phyloP scores from a whole-genome alignment of 2,797 vertebrate species.

The Sylvilagus floridanus region DNA sequence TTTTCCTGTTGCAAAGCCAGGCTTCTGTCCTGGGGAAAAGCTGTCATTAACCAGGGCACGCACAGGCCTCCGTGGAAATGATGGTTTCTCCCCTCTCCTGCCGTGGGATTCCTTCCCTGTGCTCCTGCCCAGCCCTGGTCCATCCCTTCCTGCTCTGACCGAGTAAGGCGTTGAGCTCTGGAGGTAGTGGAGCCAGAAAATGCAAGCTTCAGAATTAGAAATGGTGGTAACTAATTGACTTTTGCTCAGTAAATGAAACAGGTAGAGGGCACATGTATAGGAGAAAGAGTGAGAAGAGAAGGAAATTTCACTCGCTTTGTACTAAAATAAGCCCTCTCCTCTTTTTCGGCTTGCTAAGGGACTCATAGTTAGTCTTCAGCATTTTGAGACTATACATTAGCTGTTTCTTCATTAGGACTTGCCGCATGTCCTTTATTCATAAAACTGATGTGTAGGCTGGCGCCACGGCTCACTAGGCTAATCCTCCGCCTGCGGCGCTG shows the following conservation, averaged over 20 bases:
- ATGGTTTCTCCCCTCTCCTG: too few species aligned
- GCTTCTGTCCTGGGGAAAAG: not conserved
- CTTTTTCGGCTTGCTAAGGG: not conserved
- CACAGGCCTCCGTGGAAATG: not conserved
- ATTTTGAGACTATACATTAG: slow-evolving; percentile 32
- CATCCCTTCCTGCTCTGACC: not conserved
- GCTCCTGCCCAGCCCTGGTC: not conserved
- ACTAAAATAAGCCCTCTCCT: not conserved
- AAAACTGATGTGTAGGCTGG: not conserved
- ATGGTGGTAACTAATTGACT: not conserved
- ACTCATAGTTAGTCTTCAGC: not conserved
- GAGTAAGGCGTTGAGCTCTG: not conserved
- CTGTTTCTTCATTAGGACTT: slow-evolving; percentile 31
- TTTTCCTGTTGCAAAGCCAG: not conserved
- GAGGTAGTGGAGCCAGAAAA: accelerated
- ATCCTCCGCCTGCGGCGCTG: too few species aligned
- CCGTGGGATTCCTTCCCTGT: not conserved
- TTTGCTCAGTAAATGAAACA: not conserved
- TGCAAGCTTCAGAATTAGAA: not conserved
- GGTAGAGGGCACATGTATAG: not conserved
- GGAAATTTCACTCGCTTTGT: slow-evolving; percentile 8
- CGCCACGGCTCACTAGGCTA: too few species aligned
- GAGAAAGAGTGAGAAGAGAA: slow-evolving; percentile 29
- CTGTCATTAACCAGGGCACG: not conserved
- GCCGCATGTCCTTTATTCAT: not conserved